Evolutionary conservation across 2,797 vertebrate species (phyloP).

Genomic region (Psittacula echo): DNA sequence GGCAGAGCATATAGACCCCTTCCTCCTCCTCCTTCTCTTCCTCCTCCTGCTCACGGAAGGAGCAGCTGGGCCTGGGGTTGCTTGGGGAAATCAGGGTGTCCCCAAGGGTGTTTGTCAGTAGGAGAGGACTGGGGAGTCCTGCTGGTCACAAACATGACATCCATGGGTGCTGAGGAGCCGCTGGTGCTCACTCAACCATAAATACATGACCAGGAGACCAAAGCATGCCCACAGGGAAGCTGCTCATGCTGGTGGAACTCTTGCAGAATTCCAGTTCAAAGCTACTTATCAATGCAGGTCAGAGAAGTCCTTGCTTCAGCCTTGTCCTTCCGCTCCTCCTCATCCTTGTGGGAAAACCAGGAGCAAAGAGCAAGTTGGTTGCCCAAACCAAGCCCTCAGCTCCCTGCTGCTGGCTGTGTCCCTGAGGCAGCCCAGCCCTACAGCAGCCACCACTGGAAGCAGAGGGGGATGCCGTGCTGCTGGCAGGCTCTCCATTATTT

Average conservation of each 20-base stretch:
- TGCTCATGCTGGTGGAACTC: background rate
- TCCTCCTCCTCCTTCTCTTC: background rate
- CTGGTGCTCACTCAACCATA: background rate
- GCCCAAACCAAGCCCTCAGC: background rate
- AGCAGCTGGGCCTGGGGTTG: background rate
- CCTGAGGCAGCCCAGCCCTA: background rate
- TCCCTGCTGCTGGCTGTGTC: background rate
- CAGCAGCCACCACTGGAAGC: background rate
- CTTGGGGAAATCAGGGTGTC: background rate
- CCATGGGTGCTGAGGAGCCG: fast-evolving
- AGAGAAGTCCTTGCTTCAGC: background rate
- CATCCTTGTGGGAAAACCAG: background rate
- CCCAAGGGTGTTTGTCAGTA: background rate
- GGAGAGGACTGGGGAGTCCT: background rate
- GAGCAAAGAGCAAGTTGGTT: background rate
- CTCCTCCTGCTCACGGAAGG: background rate
- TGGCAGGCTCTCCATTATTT: background rate
- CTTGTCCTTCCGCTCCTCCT: background rate
- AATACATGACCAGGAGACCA: background rate
- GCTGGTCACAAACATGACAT: background rate
- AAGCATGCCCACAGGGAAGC: background rate
- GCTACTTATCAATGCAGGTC: background rate
- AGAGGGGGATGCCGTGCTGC: background rate
- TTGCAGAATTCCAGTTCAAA: background rate
- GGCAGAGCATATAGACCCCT: background rate